phyloP scores from a whole-genome alignment of 2,888 invertebrate species.

The Parasteatoda lunata region DNA sequence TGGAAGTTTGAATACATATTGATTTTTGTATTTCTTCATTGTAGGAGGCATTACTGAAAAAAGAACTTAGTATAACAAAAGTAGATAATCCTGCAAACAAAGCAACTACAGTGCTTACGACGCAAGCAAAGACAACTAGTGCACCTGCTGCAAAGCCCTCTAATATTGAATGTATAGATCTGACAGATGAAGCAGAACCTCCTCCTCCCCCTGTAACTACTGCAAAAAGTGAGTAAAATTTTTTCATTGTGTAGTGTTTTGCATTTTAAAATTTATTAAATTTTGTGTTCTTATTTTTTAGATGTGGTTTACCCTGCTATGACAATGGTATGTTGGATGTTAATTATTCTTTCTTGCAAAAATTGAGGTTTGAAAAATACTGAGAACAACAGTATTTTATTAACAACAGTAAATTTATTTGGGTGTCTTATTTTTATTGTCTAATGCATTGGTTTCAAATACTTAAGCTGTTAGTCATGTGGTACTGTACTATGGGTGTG shows the following conservation, averaged over 20 bases:
- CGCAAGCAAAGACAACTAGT: neutral
- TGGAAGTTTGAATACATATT: neutral
- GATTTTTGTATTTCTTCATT: neutral
- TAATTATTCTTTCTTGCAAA: neutral
- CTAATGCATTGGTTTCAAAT: too few relatives aligned
- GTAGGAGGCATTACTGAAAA: neutral
- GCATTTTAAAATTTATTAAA: neutral
- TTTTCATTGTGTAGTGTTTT: neutral
- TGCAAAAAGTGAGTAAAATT: neutral
- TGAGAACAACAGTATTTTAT: too few relatives aligned
- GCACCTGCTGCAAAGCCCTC: neutral
- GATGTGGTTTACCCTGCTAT: neutral
- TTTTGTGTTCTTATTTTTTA: neutral
- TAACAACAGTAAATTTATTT: too few relatives aligned
- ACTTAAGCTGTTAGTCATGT: too few relatives aligned
- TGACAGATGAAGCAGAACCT: neutral
- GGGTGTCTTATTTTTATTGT: too few relatives aligned
- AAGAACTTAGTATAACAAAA: neutral
- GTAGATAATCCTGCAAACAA: neutral
- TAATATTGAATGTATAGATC: neutral
- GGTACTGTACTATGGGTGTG: too few relatives aligned
- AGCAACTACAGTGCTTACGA: neutral
- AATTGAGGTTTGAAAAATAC: neutral
- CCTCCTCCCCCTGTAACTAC: neutral
- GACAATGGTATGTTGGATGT: neutral